Evolutionary conservation across 1,140 invertebrate species (phyloP).

Genomic region (Littorina saxatilis): DNA sequence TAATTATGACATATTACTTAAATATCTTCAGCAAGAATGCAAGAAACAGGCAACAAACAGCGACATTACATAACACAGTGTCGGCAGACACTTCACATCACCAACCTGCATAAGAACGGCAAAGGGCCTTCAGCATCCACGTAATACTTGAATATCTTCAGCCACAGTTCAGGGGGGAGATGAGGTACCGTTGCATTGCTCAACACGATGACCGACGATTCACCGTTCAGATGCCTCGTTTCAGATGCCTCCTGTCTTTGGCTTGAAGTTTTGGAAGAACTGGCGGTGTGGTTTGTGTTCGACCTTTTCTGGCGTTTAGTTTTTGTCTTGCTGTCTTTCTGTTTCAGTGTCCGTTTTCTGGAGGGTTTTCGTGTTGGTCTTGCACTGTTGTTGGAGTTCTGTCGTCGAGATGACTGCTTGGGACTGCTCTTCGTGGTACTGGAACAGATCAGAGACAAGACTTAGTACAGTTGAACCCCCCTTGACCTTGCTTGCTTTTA

Average conservation of each 20-base stretch:
- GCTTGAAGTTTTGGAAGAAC: neutral
- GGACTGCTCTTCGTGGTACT: too few species aligned
- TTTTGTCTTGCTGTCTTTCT: neutral
- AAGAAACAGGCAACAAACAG: too few species aligned
- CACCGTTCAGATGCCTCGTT: neutral
- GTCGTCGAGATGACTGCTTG: neutral
- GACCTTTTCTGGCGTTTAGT: neutral
- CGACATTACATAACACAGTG: too few species aligned
- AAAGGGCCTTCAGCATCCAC: conserved; percentile 83
- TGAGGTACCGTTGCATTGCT: neutral
- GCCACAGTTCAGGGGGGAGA: conserved; percentile 82
- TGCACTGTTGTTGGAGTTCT: neutral
- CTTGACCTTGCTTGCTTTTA: too few species aligned
- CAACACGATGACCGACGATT: neutral
- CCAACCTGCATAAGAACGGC: conserved; percentile 84
- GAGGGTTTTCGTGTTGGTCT: neutral
- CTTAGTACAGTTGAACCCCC: too few species aligned
- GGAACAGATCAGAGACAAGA: too few species aligned
- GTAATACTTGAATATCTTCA: conserved; percentile 83
- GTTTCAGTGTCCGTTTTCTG: neutral
- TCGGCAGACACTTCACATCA: neutral
- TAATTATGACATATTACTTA: too few species aligned
- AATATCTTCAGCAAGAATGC: too few species aligned
- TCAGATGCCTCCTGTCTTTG: neutral
- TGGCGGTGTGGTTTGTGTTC: neutral